A percentile compares a stretch with the other conserved stretches of the same genome.
Conservation (phyloP, 2,888 invertebrate genomes). For the Drosophila anomalipes region DNA sequence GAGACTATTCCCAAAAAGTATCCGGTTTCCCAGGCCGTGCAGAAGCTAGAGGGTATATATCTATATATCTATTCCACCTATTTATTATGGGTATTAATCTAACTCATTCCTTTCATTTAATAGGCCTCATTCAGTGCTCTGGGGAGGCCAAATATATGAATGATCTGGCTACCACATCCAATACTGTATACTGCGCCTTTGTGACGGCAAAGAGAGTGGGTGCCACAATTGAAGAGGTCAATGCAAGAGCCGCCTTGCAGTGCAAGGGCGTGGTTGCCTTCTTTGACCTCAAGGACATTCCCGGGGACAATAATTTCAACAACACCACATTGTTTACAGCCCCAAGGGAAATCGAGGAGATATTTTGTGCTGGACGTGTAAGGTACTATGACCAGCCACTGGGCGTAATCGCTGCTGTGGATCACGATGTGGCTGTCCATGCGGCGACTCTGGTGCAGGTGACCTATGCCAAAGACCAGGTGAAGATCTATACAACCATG, state of each 20-base stretch:
- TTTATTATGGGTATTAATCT: fast-evolving
- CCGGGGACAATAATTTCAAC: constrained; percentile 83
- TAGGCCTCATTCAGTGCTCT: constrained; percentile 86
- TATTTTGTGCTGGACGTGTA: constrained; percentile 73
- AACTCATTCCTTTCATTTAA: neutral
- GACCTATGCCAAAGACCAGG: constrained; percentile 84
- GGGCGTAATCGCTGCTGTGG: constrained; percentile 90
- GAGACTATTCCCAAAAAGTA: constrained; percentile 89
- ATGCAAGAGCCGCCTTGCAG: constrained; percentile 86
- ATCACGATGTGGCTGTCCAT: constrained; percentile 86
- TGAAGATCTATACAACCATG: constrained; percentile 75
- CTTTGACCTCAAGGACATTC: constrained; percentile 89
- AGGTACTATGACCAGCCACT: constrained; percentile 90
- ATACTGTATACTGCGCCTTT: constrained; percentile 87
- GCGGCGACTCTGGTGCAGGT: constrained; percentile 86
- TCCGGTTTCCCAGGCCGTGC: constrained; percentile 91
- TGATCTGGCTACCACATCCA: constrained; percentile 90
- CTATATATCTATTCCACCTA: constrained; percentile 56
- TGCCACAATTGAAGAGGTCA: constrained; percentile 78
- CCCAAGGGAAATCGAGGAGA: constrained; percentile 81
- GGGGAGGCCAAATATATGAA: constrained; percentile 93
- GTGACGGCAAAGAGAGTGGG: constrained; percentile 87
- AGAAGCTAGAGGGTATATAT: constrained; percentile 89
- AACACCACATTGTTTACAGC: constrained; percentile 86
- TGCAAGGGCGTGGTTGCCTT: constrained; percentile 87